Conservation (phyloP, 2,113 vertebrate genomes). For the Colinus virginianus region DNA sequence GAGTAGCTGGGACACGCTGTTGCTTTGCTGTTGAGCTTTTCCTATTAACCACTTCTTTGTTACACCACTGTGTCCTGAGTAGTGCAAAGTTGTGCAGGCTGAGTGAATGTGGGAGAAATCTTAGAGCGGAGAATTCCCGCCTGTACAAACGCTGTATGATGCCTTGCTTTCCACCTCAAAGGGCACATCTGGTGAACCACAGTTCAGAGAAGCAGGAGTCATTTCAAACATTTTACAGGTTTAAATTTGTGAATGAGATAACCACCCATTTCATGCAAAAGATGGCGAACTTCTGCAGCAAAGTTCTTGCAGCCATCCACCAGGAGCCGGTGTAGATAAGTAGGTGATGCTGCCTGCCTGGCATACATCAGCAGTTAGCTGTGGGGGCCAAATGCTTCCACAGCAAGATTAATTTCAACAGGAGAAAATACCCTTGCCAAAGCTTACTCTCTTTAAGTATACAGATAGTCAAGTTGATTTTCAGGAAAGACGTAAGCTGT, state of each 20-base stretch:
- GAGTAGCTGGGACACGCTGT: neutral
- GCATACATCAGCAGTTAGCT: neutral
- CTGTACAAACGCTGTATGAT: neutral
- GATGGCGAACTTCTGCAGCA: neutral
- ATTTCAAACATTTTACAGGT: neutral
- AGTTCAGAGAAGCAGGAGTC: neutral
- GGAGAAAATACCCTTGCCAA: neutral
- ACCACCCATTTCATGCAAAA: neutral
- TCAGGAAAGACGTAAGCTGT: slow-evolving; percentile 10
- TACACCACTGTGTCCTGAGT: neutral
- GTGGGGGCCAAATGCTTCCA: neutral
- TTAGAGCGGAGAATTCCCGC: neutral
- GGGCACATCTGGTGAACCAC: neutral
- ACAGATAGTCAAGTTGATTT: slow-evolving; percentile 9
- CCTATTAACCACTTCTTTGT: neutral
- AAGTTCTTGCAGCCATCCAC: neutral
- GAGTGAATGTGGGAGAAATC: neutral
- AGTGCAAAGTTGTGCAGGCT: neutral
- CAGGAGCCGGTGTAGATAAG: neutral
- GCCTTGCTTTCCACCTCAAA: neutral
- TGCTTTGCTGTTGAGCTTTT: neutral
- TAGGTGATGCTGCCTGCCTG: neutral
- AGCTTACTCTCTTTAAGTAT: neutral
- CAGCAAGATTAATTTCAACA: neutral
- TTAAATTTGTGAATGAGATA: neutral